These are phyloP conservation scores for Euproctis similis DNA, from an alignment of 2,888 invertebrate species.

Conservation along the genomic window DNA sequence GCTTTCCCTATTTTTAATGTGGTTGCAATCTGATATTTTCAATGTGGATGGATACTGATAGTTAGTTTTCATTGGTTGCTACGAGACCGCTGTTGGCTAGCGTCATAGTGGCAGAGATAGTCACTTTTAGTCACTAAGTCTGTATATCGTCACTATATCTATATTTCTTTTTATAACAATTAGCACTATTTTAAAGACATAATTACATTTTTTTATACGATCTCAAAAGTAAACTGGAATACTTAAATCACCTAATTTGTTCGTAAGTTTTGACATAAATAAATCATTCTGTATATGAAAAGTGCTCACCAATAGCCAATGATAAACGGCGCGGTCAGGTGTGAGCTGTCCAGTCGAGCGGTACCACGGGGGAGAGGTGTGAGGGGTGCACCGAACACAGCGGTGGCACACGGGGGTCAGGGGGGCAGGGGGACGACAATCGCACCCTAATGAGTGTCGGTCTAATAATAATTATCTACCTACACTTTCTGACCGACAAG, in stretches of 20 bases:
- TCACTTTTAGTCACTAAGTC: too few relatives aligned
- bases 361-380: conserved; percentile 13
- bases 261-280: background rate
- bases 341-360: conserved; percentile 38
- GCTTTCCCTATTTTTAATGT: too few relatives aligned
- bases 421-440: conserved; percentile 53
- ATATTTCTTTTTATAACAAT: too few relatives aligned
- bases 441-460: conserved; percentile 68
- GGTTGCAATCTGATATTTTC: too few relatives aligned
- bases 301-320: conserved; percentile 54
- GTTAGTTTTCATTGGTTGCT: too few relatives aligned
- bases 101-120: too few relatives aligned
- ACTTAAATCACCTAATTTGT: background rate
- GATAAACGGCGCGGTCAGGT: conserved; percentile 56
- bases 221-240: too few relatives aligned
- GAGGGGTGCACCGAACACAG: conserved; percentile 5
- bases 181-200: too few relatives aligned
- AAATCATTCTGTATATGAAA: conserved; percentile 39
- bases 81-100: too few relatives aligned
- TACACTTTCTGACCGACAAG: conserved; percentile 65
- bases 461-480: conserved; percentile 73
- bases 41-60: too few relatives aligned
- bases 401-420: conserved; percentile 7
- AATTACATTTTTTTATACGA: too few relatives aligned
- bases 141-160: too few relatives aligned